Base-by-base conservation (phyloP, 2,797 vertebrate genomes). In the Brachymystax lenok region DNA sequence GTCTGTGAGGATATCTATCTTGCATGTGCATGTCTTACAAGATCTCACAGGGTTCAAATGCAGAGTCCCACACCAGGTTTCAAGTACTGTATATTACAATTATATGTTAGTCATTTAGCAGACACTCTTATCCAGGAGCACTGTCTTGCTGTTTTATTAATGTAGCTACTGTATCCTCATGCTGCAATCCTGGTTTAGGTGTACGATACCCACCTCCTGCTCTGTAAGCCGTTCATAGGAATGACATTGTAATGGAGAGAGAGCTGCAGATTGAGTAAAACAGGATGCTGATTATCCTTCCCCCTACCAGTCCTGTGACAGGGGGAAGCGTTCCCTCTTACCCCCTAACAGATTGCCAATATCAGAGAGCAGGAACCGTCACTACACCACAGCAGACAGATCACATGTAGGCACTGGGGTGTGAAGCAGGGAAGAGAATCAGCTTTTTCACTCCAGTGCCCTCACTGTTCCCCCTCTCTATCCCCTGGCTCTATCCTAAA, bases 341-440 rank as follows among this genome's bases (percentile, higher is more conserved):
- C 81, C 83, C 88, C 91, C 89, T 85, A 92, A 87, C 87, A 89
- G 81, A 87, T 83, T 89, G 89, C 88, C 91, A 90, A 89, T 94
- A 92, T 85, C 83, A 84, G 78, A 80, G 85, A 88, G 79, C 82
- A 79, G 80, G 78, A 85, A 81, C 75, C 74, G 69, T 84, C 73
- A 70, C 75, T 79, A 78, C 79, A 79, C 35, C 74, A 56, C 74
- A 68, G 75, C 79, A 87, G 83, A 90, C 82, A 80, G 80, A 87
- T 89, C 88, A 83, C 87, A 90, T 80, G 80, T 76, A 72, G 78
- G 84, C 87, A 76, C 67, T 67, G 80, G 81, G 89, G 88, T 84
- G 63, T 92, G 89, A 90, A 91, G 82, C 78, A 78, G 40, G 19
- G 75, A 59, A 17, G 71, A 74, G 82, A 86, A 92, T 85, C 85